phyloP scores from a whole-genome alignment of 2,797 vertebrate species.

The Propithecus perrieri region DNA sequence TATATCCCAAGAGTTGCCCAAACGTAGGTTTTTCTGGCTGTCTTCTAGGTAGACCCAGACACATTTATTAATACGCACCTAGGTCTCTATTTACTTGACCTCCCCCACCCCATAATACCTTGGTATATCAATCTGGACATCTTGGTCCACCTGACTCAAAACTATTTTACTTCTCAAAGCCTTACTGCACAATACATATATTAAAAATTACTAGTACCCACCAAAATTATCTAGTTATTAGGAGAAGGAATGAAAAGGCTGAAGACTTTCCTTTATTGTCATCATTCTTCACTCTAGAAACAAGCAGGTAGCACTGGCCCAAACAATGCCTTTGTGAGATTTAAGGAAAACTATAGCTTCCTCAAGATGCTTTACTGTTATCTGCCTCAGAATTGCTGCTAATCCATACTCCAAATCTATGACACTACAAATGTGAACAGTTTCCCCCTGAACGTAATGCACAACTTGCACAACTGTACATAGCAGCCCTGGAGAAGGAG shows the following conservation, averaged over 20 bases:
- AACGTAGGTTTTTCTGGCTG: background rate
- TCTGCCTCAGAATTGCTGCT: background rate
- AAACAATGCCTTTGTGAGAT: background rate
- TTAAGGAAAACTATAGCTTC: background rate
- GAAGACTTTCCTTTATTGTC: background rate
- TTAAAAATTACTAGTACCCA: background rate
- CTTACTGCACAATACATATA: background rate
- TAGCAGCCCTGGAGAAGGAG: background rate
- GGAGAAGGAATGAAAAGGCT: background rate
- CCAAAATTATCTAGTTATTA: background rate
- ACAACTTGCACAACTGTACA: background rate
- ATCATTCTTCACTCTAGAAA: background rate
- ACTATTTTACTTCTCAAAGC: background rate
- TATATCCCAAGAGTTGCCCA: background rate
- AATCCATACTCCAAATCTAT: background rate
- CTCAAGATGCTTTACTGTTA: background rate
- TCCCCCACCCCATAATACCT: background rate
- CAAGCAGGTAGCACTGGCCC: background rate
- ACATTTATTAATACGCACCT: background rate
- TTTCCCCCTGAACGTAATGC: background rate
- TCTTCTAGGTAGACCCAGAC: background rate
- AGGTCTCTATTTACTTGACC: background rate
- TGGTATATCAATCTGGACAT: background rate
- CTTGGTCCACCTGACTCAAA: background rate
- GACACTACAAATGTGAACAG: background rate